Evolutionary conservation across 2,113 vertebrate species (phyloP).

Genomic region (Equus przewalskii): DNA sequence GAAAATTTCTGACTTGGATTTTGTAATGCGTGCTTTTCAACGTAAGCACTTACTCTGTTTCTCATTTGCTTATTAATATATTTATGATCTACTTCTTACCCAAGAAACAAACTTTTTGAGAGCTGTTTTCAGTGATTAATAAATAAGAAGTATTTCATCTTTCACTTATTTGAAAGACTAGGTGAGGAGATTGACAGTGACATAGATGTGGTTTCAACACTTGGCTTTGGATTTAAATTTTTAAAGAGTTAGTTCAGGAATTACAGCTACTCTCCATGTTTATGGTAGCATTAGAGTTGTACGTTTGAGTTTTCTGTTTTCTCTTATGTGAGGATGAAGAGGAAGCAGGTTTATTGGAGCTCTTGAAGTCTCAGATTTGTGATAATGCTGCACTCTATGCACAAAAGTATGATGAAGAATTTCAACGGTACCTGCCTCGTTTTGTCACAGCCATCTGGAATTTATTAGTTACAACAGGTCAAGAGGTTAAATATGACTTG

Average conservation of each 20-base stretch:
- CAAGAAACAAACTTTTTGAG: not conserved
- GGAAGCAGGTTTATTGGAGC: constrained; percentile 97
- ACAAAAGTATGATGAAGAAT: constrained; percentile 99
- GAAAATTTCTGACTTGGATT: not conserved
- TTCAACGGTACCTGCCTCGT: constrained; percentile 96
- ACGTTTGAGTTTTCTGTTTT: constrained; percentile 81
- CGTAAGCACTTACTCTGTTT: not conserved
- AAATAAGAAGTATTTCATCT: not conserved
- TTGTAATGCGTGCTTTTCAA: not conserved
- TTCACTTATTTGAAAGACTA: not conserved
- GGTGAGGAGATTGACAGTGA: not conserved
- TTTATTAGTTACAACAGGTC: constrained; percentile 97
- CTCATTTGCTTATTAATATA: not conserved
- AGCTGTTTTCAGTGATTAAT: not conserved
- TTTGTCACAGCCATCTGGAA: constrained; percentile 99
- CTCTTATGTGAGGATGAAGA: constrained; percentile 95
- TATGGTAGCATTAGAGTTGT: constrained; percentile 36
- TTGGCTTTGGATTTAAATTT: constrained; percentile 13
- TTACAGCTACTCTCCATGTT: not conserved
- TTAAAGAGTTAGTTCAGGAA: not conserved
- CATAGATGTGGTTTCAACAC: not conserved
- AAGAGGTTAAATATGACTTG: constrained; percentile 99
- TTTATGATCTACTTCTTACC: not conserved
- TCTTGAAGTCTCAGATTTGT: constrained; percentile 99
- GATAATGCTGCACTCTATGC: constrained; percentile 99